Conservation (phyloP, 2,113 vertebrate species). For the Thunnus maccoyii region DNA sequence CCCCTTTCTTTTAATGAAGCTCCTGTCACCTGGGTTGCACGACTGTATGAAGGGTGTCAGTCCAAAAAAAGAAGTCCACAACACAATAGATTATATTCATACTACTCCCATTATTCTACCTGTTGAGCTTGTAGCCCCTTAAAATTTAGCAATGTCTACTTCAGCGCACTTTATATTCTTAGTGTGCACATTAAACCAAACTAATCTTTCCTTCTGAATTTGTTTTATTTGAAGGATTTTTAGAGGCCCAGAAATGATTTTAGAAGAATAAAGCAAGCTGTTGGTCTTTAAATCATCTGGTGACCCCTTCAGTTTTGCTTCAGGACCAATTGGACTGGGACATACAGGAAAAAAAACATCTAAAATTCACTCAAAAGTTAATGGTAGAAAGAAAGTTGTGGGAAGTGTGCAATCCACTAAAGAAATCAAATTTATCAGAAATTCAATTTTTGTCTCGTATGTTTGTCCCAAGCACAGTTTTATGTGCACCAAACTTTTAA, state of each 20-base stretch:
- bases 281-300: background rate
- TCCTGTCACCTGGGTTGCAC: slow-evolving; percentile 16
- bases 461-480: background rate
- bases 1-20: slow-evolving; percentile 5
- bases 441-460: background rate
- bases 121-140: no score
- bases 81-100: background rate
- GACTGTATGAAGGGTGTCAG: background rate
- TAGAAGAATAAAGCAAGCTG: no score
- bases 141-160: no score
- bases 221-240: no score
- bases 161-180: no score
- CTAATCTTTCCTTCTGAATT: no score
- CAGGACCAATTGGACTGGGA: no score
- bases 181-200: no score
- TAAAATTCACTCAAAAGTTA: background rate
- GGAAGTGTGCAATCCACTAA: background rate
- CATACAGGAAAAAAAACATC: no score
- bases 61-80: background rate
- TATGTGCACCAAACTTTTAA: background rate
- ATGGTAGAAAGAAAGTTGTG: background rate
- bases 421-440: background rate
- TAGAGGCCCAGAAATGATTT: background rate
- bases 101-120: no score
- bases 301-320: no score